These are phyloP conservation scores for Luperina testacea DNA, from an alignment of 2,888 invertebrate genomes.

Conservation along the genomic window DNA sequence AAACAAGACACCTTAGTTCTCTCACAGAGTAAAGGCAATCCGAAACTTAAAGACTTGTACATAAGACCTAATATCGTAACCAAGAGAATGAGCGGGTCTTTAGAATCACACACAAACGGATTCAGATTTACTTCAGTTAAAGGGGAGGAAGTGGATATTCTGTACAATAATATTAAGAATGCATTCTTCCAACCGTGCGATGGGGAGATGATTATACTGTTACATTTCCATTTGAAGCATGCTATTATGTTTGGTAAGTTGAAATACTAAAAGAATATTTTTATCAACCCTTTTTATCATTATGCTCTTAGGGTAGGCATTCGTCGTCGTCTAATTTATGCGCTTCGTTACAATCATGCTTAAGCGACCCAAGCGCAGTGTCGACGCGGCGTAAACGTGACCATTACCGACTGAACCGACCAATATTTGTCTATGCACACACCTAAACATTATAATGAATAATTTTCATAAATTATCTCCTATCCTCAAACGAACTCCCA, in stretches of 20 bases:
- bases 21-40: constrained; percentile 98
- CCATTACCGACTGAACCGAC: background rate
- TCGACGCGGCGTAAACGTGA: background rate
- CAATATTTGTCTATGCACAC: background rate
- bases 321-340: too few relatives aligned
- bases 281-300: too few relatives aligned
- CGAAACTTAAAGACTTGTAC: constrained; percentile 98
- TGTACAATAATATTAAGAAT: constrained; percentile 99
- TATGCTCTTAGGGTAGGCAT: too few relatives aligned
- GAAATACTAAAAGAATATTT: too few relatives aligned
- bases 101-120: constrained; percentile 99
- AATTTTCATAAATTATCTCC: background rate
- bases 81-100: constrained; percentile 97
- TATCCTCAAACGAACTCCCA: background rate
- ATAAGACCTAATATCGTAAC: constrained; percentile 99
- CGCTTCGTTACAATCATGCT: background rate
- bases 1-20: constrained; percentile 99
- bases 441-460: background rate
- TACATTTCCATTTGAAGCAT: constrained; percentile 99
- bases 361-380: background rate
- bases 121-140: constrained; percentile 99
- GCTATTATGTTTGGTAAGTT: constrained; percentile 98
- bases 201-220: constrained; percentile 99
- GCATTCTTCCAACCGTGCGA: constrained; percentile 99
- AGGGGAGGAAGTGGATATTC: constrained; percentile 99